Evolutionary conservation across 2,797 vertebrate genomes (phyloP).

Genomic region (Eulemur albifrons): DNA sequence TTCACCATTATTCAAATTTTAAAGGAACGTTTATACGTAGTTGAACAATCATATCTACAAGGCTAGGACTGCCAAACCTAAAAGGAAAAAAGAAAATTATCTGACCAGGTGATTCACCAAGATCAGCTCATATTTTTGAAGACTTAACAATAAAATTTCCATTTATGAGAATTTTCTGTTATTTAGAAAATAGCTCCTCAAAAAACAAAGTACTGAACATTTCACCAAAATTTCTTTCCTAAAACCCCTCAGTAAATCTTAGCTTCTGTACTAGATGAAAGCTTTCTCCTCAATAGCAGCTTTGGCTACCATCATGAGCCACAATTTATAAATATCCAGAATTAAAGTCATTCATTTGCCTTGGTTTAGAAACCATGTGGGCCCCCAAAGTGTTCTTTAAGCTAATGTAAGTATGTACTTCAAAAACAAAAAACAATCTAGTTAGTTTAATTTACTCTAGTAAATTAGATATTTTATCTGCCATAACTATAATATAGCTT

Average conservation of each 20-base stretch:
- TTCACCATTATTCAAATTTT: slow-evolving; percentile 51
- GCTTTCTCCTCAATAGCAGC: background rate
- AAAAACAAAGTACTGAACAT: background rate
- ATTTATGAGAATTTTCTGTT: background rate
- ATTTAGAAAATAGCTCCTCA: background rate
- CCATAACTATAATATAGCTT: slow-evolving; percentile 79
- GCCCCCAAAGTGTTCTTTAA: slow-evolving; percentile 73
- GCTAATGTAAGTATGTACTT: slow-evolving; percentile 71
- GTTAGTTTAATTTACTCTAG: slow-evolving; percentile 83
- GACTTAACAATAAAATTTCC: background rate
- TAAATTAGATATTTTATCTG: slow-evolving; percentile 81
- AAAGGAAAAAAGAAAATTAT: background rate
- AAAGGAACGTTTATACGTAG: background rate
- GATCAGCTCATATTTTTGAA: slow-evolving; percentile 17
- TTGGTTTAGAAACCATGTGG: slow-evolving; percentile 56
- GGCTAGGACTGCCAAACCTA: background rate
- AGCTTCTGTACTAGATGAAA: background rate
- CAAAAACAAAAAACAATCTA: slow-evolving; percentile 78
- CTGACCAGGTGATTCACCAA: background rate
- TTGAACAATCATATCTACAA: background rate
- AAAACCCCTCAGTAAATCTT: background rate
- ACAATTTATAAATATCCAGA: slow-evolving; percentile 42
- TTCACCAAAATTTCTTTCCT: background rate
- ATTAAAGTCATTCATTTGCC: slow-evolving; percentile 73
- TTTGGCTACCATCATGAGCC: background rate